These are phyloP conservation scores for Campoplex nolae DNA, from an alignment of 2,888 invertebrate species.

Conservation along the genomic window DNA sequence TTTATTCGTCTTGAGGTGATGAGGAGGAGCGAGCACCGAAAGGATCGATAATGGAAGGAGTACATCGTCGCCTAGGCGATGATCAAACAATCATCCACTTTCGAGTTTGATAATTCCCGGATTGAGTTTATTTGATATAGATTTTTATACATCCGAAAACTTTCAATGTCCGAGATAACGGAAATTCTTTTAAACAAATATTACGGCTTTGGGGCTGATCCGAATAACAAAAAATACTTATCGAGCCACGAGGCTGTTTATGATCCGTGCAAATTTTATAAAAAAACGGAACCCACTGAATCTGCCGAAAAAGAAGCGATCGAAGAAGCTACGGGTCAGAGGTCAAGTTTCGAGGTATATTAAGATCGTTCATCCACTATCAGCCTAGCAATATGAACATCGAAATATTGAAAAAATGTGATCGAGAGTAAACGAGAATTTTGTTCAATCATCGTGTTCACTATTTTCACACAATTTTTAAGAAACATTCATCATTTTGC, in stretches of 20 bases:
- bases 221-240: constrained; percentile 58
- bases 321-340: constrained; percentile 21
- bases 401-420: neutral
- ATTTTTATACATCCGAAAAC: constrained; percentile 10
- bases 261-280: constrained; percentile 52
- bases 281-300: constrained; percentile 56
- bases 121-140: neutral
- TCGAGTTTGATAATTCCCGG: neutral
- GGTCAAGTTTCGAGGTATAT: constrained; percentile 51
- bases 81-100: constrained; percentile 58
- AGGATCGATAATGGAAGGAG: constrained; percentile 54
- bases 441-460: neutral
- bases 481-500: too few species aligned
- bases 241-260: constrained; percentile 70
- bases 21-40: neutral
- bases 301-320: constrained; percentile 53
- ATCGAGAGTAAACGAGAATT: neutral
- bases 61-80: constrained; percentile 64
- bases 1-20: neutral
- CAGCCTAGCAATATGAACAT: neutral
- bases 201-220: constrained; percentile 73
- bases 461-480: neutral
- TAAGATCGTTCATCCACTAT: neutral
- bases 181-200: constrained; percentile 73
- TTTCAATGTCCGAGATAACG: constrained; percentile 72